These are phyloP conservation scores for Pipistrellus kuhlii DNA, from an alignment of 2,797 vertebrate species.

Conservation along the genomic window DNA sequence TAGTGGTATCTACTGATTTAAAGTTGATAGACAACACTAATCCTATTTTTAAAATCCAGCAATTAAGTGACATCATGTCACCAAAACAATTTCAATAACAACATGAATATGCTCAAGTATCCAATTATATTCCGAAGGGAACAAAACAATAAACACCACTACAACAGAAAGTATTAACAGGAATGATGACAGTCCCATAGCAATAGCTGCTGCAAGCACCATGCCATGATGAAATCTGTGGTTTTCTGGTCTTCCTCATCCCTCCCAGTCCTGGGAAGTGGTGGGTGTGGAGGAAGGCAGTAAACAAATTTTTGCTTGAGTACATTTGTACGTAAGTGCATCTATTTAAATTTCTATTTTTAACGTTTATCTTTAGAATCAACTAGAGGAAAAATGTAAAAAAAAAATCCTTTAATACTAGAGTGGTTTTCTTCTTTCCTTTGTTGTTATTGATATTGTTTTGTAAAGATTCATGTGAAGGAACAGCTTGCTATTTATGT, in stretches of 20 bases:
- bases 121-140: slow-evolving; percentile 70
- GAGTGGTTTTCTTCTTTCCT: not conserved
- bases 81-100: slow-evolving; percentile 63
- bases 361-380: slow-evolving; percentile 43
- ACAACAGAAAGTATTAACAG: slow-evolving; percentile 23
- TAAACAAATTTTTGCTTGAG: not conserved
- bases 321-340: not conserved
- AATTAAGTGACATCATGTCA: slow-evolving; percentile 80
- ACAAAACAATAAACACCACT: slow-evolving; percentile 65
- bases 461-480: slow-evolving; percentile 7
- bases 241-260: not conserved
- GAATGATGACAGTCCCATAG: slow-evolving; percentile 13
- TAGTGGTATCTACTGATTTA: slow-evolving; percentile 78
- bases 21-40: slow-evolving; percentile 81
- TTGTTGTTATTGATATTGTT: slow-evolving; percentile 34
- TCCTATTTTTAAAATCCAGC: slow-evolving; percentile 80
- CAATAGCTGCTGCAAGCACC: not conserved
- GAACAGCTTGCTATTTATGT: slow-evolving; percentile 41
- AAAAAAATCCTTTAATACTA: not conserved
- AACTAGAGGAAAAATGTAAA: not conserved
- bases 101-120: slow-evolving; percentile 76
- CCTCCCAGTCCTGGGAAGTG: not conserved
- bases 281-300: not conserved
- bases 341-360: slow-evolving; percentile 42
- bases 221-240: not conserved